phyloP scores from a whole-genome alignment of 2,797 vertebrate genomes.

The Myotis vivesi region DNA sequence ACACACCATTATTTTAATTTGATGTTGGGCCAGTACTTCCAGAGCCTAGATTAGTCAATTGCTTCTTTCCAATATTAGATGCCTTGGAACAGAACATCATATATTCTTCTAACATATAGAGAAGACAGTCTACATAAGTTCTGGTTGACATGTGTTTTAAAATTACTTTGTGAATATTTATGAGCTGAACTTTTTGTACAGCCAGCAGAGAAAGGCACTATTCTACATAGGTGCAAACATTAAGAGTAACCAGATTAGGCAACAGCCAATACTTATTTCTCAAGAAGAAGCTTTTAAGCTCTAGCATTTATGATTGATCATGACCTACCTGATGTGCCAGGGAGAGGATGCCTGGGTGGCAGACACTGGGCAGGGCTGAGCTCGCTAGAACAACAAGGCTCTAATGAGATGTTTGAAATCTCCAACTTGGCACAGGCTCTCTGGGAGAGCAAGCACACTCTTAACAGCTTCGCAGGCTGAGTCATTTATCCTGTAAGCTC shows the following conservation, averaged over 20 bases:
- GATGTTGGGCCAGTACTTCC: background rate
- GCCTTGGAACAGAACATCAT: background rate
- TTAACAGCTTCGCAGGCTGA: background rate
- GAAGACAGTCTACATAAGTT: background rate
- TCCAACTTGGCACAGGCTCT: background rate
- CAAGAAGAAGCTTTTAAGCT: background rate
- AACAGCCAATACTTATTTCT: background rate
- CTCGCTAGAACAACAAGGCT: background rate
- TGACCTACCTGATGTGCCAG: background rate
- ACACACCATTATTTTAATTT: background rate
- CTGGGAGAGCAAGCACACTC: background rate
- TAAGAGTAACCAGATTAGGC: background rate
- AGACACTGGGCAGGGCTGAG: background rate
- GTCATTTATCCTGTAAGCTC: background rate
- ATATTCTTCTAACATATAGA: background rate
- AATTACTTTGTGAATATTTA: background rate
- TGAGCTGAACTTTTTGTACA: background rate
- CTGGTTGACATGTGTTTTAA: background rate
- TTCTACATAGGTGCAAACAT: background rate
- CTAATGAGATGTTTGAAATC: background rate
- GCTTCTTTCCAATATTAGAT: constrained; percentile 5
- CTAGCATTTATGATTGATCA: background rate
- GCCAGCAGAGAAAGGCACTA: background rate
- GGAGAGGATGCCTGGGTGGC: background rate
- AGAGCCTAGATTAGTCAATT: background rate